Base-by-base conservation (phyloP, 1,140 invertebrate species). In the Thereuonema tuberculata region DNA sequence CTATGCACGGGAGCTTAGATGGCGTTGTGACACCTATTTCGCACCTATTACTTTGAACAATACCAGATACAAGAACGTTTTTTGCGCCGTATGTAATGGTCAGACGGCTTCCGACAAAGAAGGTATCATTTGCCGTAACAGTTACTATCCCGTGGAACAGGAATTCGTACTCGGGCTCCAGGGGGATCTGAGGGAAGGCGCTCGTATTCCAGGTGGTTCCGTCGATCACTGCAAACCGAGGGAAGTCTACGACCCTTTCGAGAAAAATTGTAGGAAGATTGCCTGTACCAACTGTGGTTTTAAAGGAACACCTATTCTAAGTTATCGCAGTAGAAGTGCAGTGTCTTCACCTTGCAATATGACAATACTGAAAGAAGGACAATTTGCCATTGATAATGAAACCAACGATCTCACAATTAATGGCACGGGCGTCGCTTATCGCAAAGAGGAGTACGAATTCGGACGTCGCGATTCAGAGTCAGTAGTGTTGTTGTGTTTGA, bases 321-420 rank as follows among this genome's bases (percentile, higher is more conserved):
- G n/a, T n/a, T n/a, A n/a, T n/a, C 14, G 14, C 3, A 23, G 17
- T 28, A 21, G 27, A 9, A 26, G 53, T 23, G 23, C 28, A 55
- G 53, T 25, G 26, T 20, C 48, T 28, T 55, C 53, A 21, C 53
- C 53, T 28, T 55, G 53, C 21, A 55, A 55, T 23, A 55, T 55
- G 53, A 55, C 53, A 21, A 9, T 55, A 5, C 3, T 55, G 3
- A 21, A 21, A 26, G 3, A 14, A 29, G 28, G 17, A 3, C 3
- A 23, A 9, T 55, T 27, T 28, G 21, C 24, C 3, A 9, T 50
- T 12, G 23, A 50, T 50, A 55, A 55, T 9, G 53, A 23, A 14
- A 26, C 24, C 14, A 29, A 14, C 26, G 27, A 26, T 9, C 9
- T 50, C 9, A 55, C 53, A 28, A 28, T 27, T 21, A 50, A 5